Base-by-base conservation (phyloP, 2,888 invertebrate genomes). In the Nebria salina region DNA sequence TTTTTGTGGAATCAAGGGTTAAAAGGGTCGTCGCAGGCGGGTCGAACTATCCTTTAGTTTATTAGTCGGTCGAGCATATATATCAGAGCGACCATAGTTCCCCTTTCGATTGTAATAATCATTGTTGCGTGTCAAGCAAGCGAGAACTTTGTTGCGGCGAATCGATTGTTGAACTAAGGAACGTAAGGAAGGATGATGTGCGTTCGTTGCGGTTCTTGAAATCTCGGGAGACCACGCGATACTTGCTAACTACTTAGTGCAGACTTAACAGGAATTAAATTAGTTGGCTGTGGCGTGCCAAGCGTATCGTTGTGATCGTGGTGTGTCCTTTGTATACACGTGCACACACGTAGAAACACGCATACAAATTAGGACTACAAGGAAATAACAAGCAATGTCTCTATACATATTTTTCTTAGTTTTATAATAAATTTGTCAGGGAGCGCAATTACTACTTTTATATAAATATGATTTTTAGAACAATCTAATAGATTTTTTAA, bases 231-330 rank as follows among this genome's bases (percentile, higher is more conserved):
- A 78, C 78, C 78, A 26, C 34, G 76, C 70, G 76, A 76, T 73
- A 81, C 76, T 81, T 81, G 72, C 43, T 72, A 81, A 81, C 76
- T 81, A 81, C 81, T 81, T 81, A 81, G 81, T 81, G 76, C 81
- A 76, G 81, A 76, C 81, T 81, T 81, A 81, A 76, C 76, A 76
- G 81, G 81, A 81, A 81, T 81, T 81, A 81, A 81, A 81, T 81
- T 76, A 81, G 81, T 76, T 72, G 54, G 64, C 70, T 77, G 77
- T 78, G 78, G 77, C 54, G 64, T 64, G 64, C 72, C 75, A 26
- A 34, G 66, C 42, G 73, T 73, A 70, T 70, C 70, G 25, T 54
- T 54, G 54, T 8, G 54, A 54, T 54, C 54, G 54, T 54, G 54
- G 54, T 54, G 54, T 70, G 70, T 70, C 70, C 70, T 70, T 70